Percentiles rank a stretch among this genome's conserved stretches.
Conservation (phyloP, 2,888 invertebrate genomes). For the Conus canariensis region DNA sequence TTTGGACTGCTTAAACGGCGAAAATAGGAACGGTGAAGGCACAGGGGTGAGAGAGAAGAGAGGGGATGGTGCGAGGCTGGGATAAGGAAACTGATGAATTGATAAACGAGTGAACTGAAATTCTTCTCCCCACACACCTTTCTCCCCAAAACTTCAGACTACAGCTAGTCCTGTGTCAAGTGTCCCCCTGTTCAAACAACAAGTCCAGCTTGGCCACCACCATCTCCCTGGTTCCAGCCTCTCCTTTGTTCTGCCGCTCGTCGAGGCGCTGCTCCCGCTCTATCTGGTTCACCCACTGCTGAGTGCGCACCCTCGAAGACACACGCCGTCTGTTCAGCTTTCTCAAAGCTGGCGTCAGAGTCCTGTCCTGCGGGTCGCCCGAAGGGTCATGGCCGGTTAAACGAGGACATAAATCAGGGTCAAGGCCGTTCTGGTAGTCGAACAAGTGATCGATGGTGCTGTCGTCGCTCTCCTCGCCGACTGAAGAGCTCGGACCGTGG, state of each 20-base stretch:
- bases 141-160: too few species aligned
- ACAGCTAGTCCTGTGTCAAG: neutral
- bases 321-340: conserved; percentile 39
- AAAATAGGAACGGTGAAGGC: too few species aligned
- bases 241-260: neutral
- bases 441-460: neutral
- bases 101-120: too few species aligned
- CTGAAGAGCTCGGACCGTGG: neutral
- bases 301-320: conserved; percentile 40
- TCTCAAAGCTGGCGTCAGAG: conserved; percentile 35
- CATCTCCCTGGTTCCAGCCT: neutral
- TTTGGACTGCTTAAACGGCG: too few species aligned
- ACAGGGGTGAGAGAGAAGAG: too few species aligned
- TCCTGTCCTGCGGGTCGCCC: neutral
- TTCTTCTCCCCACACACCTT: too few species aligned
- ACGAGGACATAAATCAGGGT: conserved; percentile 35
- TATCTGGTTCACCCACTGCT: conserved; percentile 44
- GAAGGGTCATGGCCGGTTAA: neutral
- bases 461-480: neutral
- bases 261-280: neutral
- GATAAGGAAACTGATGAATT: too few species aligned
- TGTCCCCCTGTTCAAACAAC: conserved; percentile 24
- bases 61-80: too few species aligned
- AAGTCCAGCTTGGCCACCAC: neutral
- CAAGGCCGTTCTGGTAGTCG: conserved; percentile 28